These are phyloP conservation scores for Platyscapa corneri DNA, from an alignment of 1,140 invertebrate genomes.

Conservation along the genomic window DNA sequence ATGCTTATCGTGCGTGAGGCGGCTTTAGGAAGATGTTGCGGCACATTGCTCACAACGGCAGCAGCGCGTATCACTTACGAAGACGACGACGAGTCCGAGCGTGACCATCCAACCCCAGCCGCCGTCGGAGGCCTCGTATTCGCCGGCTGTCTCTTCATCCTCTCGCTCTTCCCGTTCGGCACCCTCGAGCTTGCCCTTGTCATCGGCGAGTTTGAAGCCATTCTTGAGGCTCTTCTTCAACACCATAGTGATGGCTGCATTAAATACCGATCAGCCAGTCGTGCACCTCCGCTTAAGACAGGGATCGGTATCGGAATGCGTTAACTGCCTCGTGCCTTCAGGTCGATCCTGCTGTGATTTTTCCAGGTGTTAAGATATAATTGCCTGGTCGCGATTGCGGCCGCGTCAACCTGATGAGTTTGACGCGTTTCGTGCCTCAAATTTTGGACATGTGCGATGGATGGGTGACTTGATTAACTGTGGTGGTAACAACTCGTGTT, in stretches of 20 bases:
- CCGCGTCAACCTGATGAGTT: not conserved
- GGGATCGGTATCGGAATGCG: not conserved
- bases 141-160: slow-evolving; percentile 53
- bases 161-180: not conserved
- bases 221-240: slow-evolving; percentile 49
- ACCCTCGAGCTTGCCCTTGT: not conserved
- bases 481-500: not conserved
- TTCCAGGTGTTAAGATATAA: not conserved
- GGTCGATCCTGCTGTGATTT: too few relatives aligned
- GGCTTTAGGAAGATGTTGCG: not conserved
- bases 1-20: too few relatives aligned
- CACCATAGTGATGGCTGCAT: slow-evolving; percentile 42
- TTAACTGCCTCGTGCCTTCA: too few relatives aligned
- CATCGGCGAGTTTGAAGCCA: slow-evolving; percentile 39
- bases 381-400: not conserved
- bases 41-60: not conserved
- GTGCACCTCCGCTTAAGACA: not conserved
- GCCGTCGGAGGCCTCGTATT: slow-evolving; percentile 75
- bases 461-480: not conserved
- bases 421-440: not conserved
- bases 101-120: slow-evolving; percentile 78
- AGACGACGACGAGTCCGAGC: slow-evolving; percentile 71
- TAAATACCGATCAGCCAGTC: not conserved
- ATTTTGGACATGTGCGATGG: not conserved
- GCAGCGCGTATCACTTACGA: slow-evolving; percentile 58